Percentiles rank a stretch among this genome's conserved stretches.
Conservation (phyloP, 2,888 invertebrate genomes). For the Encarsia formosa region DNA sequence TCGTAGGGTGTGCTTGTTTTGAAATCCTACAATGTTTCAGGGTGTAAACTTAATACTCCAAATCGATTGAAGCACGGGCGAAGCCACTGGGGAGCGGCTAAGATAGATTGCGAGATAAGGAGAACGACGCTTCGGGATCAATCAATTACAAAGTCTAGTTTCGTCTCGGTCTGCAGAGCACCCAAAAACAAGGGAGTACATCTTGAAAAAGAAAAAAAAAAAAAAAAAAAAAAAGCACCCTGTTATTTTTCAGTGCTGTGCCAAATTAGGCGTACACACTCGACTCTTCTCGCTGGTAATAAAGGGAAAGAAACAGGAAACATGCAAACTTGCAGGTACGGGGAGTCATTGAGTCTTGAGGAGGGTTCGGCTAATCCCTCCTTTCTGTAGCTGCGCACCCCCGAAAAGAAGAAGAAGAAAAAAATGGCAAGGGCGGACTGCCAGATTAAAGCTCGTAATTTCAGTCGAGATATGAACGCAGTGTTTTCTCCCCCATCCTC, state of each 20-base stretch:
- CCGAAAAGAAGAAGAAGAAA: neutral
- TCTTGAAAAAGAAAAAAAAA: too few relatives aligned
- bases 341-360: too few relatives aligned
- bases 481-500: constrained; percentile 26
- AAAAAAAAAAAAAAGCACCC: too few relatives aligned
- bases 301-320: too few relatives aligned
- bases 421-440: constrained; percentile 5
- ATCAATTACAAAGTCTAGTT: constrained; percentile 49
- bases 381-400: too few relatives aligned
- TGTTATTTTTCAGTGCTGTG: too few relatives aligned
- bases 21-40: too few relatives aligned
- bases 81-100: constrained; percentile 32
- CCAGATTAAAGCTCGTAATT: constrained; percentile 36
- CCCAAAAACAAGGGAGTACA: constrained; percentile 8
- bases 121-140: constrained; percentile 50
- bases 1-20: too few relatives aligned
- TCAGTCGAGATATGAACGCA: constrained; percentile 26
- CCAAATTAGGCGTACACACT: too few relatives aligned
- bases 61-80: constrained; percentile 31
- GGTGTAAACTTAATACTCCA: constrained; percentile 7
- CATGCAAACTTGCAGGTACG: too few relatives aligned
- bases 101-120: constrained; percentile 48
- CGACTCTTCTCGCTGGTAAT: too few relatives aligned
- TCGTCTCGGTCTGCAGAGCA: constrained; percentile 8
- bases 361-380: too few relatives aligned